These are phyloP conservation scores for Drosophila sproati DNA, from an alignment of 1,140 invertebrate genomes.

Conservation along the genomic window DNA sequence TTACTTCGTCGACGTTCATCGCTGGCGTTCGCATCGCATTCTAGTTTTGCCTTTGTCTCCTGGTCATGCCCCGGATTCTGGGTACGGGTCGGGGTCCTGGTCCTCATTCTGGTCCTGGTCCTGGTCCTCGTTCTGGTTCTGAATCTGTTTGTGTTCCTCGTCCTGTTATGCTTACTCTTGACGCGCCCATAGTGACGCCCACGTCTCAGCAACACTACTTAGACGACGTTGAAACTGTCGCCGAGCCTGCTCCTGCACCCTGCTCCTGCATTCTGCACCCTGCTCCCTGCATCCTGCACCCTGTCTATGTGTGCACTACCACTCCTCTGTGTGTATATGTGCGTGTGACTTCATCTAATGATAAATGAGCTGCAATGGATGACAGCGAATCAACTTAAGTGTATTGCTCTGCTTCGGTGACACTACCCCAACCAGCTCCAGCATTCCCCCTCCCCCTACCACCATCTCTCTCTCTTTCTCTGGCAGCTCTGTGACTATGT, in stretches of 20 bases:
- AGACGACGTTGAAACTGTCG: constrained; percentile 76
- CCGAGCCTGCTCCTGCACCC: constrained; percentile 51
- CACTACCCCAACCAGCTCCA: constrained; percentile 17
- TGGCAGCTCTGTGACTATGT: background rate
- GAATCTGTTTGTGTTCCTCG: too few species aligned
- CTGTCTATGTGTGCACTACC: constrained; percentile 16
- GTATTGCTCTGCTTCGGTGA: constrained; percentile 79
- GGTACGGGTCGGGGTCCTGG: constrained; percentile 7
- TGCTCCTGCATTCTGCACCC: constrained; percentile 7
- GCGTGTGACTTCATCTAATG: constrained; percentile 79
- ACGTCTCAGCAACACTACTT: constrained; percentile 59
- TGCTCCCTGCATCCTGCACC: constrained; percentile 14
- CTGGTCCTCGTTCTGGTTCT: constrained; percentile 12
- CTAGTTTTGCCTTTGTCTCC: constrained; percentile 23
- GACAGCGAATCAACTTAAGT: constrained; percentile 84
- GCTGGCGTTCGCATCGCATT: constrained; percentile 22
- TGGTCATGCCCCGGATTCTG: constrained; percentile 20
- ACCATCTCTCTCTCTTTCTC: constrained; percentile 1
- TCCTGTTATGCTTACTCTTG: constrained; percentile 69
- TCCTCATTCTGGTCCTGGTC: constrained; percentile 3
- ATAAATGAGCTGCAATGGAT: constrained; percentile 84
- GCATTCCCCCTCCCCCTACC: background rate
- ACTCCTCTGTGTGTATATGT: constrained; percentile 34
- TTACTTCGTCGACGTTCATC: constrained; percentile 74
- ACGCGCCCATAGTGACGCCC: constrained; percentile 62